phyloP scores from a whole-genome alignment of 2,113 vertebrate species.

The Herpailurus yagouaroundi region DNA sequence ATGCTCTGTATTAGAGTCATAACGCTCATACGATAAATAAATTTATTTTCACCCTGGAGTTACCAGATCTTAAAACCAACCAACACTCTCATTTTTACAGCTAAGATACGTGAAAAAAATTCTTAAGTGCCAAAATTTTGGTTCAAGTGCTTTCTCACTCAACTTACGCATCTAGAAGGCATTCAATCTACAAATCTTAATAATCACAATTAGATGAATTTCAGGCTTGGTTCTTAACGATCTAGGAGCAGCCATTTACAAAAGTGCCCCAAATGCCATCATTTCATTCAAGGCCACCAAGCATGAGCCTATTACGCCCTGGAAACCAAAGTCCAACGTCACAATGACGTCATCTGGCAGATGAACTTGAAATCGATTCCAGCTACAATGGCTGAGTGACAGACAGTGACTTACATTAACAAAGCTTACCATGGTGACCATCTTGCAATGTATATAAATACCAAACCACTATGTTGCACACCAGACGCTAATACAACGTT shows the following conservation, averaged over 20 bases:
- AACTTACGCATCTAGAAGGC: constrained; percentile 2
- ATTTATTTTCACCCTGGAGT: constrained; percentile 42
- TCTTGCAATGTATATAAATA: not conserved
- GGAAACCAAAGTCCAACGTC: not conserved
- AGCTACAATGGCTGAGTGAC: too few relatives aligned
- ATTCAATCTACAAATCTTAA: constrained; percentile 12
- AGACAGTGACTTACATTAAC: not conserved
- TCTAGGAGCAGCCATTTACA: constrained; percentile 52
- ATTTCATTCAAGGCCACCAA: constrained; percentile 42
- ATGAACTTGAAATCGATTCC: accelerated
- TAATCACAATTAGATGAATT: constrained; percentile 37
- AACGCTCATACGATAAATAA: constrained; percentile 54
- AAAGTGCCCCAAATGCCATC: constrained; percentile 36
- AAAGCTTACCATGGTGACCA: not conserved
- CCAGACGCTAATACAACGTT: not conserved
- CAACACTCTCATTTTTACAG: constrained; percentile 41
- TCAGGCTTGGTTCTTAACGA: constrained; percentile 31
- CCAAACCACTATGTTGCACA: not conserved
- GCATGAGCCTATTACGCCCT: not conserved
- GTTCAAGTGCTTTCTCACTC: constrained; percentile 39
- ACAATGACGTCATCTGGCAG: accelerated
- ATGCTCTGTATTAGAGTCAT: constrained; percentile 64
- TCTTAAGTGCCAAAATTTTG: constrained; percentile 15
- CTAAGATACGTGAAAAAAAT: constrained; percentile 13
- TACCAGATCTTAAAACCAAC: constrained; percentile 51